Evolutionary conservation across 1,140 invertebrate genomes (phyloP).

Genomic region (Drosophila persimilis): DNA sequence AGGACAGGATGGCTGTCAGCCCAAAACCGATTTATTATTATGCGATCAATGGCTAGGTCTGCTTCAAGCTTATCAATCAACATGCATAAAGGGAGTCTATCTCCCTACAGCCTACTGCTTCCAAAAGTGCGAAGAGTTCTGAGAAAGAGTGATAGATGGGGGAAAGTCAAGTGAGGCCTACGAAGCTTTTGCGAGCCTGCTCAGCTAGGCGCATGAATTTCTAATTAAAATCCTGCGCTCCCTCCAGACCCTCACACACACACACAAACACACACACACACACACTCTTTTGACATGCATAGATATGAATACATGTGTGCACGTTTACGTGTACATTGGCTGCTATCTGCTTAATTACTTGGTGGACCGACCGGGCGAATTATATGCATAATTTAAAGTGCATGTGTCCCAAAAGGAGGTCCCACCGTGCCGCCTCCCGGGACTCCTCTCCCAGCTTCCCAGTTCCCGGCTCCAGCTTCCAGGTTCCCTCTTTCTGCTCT

Average conservation of each 20-base stretch:
- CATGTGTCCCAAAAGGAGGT: slow-evolving; percentile 62
- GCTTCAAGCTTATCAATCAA: slow-evolving; percentile 66
- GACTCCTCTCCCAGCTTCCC: slow-evolving; percentile 61
- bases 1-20: slow-evolving; percentile 51
- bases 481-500: slow-evolving; percentile 10
- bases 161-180: slow-evolving; percentile 37
- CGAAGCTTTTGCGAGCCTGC: slow-evolving; percentile 31
- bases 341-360: slow-evolving; percentile 79
- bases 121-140: not conserved
- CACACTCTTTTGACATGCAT: slow-evolving; percentile 56
- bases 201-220: slow-evolving; percentile 63
- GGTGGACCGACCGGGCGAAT: slow-evolving; percentile 54
- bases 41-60: slow-evolving; percentile 18
- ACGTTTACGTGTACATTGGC: slow-evolving; percentile 33
- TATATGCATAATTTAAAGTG: slow-evolving; percentile 79
- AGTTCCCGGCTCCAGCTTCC: slow-evolving; percentile 11
- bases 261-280: slow-evolving; percentile 13
- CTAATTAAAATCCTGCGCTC: slow-evolving; percentile 65
- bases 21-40: slow-evolving; percentile 72
- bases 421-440: slow-evolving; percentile 7
- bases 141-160: no score
- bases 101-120: not conserved
- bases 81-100: slow-evolving; percentile 28
- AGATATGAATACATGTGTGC: slow-evolving; percentile 31
- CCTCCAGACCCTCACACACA: slow-evolving; percentile 15